Percentiles rank a stretch among this genome's conserved stretches.
Conservation (phyloP, 2,113 vertebrate genomes). For the Rhipidura dahli region DNA sequence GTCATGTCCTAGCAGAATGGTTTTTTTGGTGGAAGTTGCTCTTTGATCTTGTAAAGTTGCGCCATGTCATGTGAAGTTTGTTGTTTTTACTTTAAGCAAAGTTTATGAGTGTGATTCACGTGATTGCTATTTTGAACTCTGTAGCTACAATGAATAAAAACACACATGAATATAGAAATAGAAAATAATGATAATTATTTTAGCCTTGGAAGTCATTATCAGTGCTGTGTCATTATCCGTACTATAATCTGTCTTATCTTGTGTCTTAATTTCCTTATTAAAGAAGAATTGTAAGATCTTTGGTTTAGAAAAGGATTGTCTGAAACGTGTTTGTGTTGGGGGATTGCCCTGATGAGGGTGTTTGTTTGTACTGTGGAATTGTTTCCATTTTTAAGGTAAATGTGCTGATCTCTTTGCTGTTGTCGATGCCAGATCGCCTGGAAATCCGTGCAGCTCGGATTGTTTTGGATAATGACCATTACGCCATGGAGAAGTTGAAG, state of each 20-base stretch:
- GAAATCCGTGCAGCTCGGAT: constrained; percentile 90
- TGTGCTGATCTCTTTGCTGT: background rate
- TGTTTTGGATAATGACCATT: constrained; percentile 93
- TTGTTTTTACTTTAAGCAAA: background rate
- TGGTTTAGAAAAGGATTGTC: background rate
- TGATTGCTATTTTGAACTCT: background rate
- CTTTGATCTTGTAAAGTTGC: background rate
- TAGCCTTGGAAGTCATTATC: background rate
- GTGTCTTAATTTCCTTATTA: background rate
- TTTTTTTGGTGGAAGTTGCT: background rate
- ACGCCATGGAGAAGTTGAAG: constrained; percentile 96
- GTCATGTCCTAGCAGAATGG: background rate
- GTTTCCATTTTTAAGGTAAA: background rate
- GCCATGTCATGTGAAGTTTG: background rate
- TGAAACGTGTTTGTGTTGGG: background rate
- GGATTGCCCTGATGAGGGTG: background rate
- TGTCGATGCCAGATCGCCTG: constrained; percentile 80
- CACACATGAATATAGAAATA: background rate
- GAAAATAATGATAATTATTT: background rate
- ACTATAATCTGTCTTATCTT: background rate
- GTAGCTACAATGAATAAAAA: background rate
- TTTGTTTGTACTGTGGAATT: background rate
- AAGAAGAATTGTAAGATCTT: background rate
- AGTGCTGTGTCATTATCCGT: background rate
- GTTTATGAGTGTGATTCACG: background rate